phyloP scores from a whole-genome alignment of 2,797 vertebrate species.

The Alauda arvensis region DNA sequence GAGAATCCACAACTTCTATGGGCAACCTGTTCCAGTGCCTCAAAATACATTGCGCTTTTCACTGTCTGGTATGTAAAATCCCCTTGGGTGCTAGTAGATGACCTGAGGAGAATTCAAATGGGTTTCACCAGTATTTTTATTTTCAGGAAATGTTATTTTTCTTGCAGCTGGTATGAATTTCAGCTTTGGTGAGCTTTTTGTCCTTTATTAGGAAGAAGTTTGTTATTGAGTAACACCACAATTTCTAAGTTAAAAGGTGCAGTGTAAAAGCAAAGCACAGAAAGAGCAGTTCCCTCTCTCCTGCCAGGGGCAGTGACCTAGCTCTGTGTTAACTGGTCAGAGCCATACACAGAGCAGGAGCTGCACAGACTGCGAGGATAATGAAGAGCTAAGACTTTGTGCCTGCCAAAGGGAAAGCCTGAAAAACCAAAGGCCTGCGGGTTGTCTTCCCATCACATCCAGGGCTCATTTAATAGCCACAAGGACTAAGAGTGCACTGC shows the following conservation, averaged over 20 bases:
- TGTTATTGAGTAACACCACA: not conserved
- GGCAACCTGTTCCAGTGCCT: not conserved
- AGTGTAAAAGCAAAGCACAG: not conserved
- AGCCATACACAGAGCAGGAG: not conserved
- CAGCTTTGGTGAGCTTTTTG: not conserved
- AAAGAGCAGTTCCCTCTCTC: not conserved
- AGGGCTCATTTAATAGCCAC: not conserved
- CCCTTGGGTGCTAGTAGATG: not conserved
- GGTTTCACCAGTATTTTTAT: not conserved
- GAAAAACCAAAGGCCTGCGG: not conserved
- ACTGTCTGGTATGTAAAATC: not conserved
- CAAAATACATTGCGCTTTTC: not conserved
- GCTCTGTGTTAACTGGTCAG: not conserved
- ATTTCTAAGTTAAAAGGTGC: not conserved
- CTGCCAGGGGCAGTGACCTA: not conserved
- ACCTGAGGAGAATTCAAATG: not conserved
- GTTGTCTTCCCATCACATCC: fast-evolving
- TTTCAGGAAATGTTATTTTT: not conserved
- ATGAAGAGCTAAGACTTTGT: not conserved
- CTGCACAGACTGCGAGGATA: not conserved
- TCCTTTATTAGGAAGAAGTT: not conserved
- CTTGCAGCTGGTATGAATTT: not conserved
- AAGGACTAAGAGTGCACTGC: not conserved
- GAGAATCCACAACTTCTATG: not conserved
- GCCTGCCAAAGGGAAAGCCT: not conserved